Evolutionary conservation across 1,140 invertebrate species (phyloP).

Genomic region (Lycorma delicatula): DNA sequence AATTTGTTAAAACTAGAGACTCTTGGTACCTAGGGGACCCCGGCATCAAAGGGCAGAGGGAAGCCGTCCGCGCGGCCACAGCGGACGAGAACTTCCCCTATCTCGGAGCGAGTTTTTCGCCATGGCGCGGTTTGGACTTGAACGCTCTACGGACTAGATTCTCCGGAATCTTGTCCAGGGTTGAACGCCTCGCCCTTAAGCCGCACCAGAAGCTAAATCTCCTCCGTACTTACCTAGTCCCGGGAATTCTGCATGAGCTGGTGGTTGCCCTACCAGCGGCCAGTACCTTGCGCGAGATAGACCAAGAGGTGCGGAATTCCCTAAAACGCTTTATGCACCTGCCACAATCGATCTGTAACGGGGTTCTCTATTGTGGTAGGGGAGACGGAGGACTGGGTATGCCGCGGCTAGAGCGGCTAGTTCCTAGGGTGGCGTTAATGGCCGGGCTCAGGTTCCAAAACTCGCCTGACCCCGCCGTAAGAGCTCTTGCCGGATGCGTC

Average conservation of each 20-base stretch:
- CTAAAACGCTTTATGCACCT: slow-evolving; percentile 9
- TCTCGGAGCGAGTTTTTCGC: slow-evolving; percentile 18
- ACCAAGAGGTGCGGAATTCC: not conserved
- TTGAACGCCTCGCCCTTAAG: slow-evolving; percentile 7
- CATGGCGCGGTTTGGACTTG: not conserved
- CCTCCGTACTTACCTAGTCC: slow-evolving; percentile 6
- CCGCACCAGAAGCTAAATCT: slow-evolving; percentile 10
- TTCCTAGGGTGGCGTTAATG: not conserved
- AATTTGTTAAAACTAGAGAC: not conserved
- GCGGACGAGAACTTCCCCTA: slow-evolving; percentile 15
- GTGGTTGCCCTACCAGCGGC: not conserved
- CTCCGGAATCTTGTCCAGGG: not conserved
- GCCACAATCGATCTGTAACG: slow-evolving; percentile 1
- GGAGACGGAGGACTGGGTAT: slow-evolving; percentile 9
- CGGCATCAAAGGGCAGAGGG: not conserved
- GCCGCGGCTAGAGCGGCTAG: not conserved
- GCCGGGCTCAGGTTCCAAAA: too few relatives aligned
- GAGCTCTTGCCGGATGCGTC: too few relatives aligned
- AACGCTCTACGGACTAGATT: not conserved
- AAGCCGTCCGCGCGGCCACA: slow-evolving; percentile 1
- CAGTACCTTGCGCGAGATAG: not conserved
- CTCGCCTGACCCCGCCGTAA: too few relatives aligned
- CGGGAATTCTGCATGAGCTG: not conserved
- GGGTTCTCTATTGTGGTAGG: slow-evolving; percentile 6
- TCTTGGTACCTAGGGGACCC: slow-evolving; percentile 18